A percentile compares a stretch with the other conserved stretches of the same genome.
phyloP scores from a whole-genome alignment of 2,113 vertebrate species.

The Gracilinanus agilis region DNA sequence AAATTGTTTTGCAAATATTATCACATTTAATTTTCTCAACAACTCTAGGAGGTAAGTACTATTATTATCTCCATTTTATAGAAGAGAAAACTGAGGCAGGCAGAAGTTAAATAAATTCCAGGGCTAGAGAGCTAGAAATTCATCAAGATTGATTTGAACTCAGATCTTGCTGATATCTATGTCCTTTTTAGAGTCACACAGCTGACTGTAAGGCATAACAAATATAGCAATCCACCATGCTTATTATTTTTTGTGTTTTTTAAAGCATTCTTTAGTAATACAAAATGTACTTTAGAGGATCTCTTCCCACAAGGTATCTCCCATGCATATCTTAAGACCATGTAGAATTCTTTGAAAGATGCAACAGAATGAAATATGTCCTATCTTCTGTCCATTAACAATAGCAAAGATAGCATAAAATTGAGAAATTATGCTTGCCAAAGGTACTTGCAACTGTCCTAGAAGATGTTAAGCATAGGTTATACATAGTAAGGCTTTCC shows the following conservation, averaged over 20 bases:
- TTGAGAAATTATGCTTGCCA: not conserved
- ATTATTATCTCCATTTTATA: not conserved
- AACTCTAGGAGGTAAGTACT: not conserved
- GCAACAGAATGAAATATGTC: not conserved
- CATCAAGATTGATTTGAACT: not conserved
- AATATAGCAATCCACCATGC: not conserved
- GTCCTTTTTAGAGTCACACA: not conserved
- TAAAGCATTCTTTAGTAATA: not conserved
- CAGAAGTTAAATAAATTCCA: not conserved
- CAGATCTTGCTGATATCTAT: not conserved
- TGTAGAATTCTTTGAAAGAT: not conserved
- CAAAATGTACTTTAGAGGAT: not conserved
- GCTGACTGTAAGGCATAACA: not conserved
- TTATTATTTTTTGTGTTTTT: not conserved
- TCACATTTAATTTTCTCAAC: not conserved
- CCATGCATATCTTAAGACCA: not conserved
- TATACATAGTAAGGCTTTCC: not conserved
- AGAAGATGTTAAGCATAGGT: not conserved
- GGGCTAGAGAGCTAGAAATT: not conserved
- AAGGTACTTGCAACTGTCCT: not conserved
- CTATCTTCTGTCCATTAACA: not conserved
- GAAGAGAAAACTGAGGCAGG: not conserved
- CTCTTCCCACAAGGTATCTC: not conserved
- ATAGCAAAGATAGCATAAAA: not conserved
- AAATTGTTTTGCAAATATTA: not conserved